Evolutionary conservation across 2,113 vertebrate species (phyloP).

Genomic region (Illadopsis cleaveri): DNA sequence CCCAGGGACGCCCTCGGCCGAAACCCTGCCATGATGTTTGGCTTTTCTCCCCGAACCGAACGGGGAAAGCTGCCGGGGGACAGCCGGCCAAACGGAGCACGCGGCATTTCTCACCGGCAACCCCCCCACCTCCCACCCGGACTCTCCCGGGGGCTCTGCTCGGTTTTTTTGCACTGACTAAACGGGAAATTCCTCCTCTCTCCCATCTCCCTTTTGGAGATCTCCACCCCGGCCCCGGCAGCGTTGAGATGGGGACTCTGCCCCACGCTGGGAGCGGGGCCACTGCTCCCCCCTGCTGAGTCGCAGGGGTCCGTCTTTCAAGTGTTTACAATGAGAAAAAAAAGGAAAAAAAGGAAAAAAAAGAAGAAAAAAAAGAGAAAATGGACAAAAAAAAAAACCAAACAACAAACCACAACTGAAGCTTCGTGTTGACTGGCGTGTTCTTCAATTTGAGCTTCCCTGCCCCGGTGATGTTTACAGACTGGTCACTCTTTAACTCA

Average conservation of each 20-base stretch:
- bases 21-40: conserved; percentile 51
- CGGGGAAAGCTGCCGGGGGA: conserved; percentile 24
- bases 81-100: conserved; percentile 49
- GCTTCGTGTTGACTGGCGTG: conserved; percentile 77
- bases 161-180: conserved; percentile 73
- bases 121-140: conserved; percentile 32
- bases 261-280: conserved; percentile 61
- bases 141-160: conserved; percentile 47
- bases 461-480: conserved; percentile 80
- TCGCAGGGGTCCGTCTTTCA: conserved; percentile 70
- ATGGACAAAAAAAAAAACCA: not conserved
- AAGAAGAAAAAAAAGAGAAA: not conserved
- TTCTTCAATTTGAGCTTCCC: conserved; percentile 59
- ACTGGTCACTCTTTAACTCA: conserved; percentile 70
- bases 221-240: conserved; percentile 25
- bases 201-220: conserved; percentile 69
- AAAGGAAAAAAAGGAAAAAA: not conserved
- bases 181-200: conserved; percentile 53
- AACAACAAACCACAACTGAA: conserved; percentile 52
- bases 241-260: conserved; percentile 43
- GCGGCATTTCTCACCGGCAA: conserved; percentile 36
- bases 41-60: conserved; percentile 21
- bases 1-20: not conserved
- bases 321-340: conserved; percentile 75
- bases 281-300: conserved; percentile 66